phyloP scores from a whole-genome alignment of 37 sponge, comb jelly and placozoan species.

The Amphimedon queenslandica region DNA sequence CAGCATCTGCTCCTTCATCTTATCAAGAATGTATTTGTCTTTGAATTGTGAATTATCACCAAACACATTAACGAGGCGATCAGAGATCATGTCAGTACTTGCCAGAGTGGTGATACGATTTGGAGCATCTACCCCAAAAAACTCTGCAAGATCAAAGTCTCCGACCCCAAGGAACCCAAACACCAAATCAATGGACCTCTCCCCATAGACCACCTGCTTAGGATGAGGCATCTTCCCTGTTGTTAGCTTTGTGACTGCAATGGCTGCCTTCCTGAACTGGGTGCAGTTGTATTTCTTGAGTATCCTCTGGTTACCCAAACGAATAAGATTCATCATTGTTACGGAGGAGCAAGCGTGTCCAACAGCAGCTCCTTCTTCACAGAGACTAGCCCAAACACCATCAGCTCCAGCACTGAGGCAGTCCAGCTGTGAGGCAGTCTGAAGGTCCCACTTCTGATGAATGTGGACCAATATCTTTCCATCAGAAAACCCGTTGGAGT shows the following conservation, averaged over 20 bases:
- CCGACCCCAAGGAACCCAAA: conserved; percentile 61
- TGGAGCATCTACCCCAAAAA: conserved; percentile 66
- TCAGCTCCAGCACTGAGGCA: conserved; percentile 76
- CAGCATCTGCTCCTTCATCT: conserved; percentile 76
- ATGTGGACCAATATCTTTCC: conserved; percentile 69
- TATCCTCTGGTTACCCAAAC: conserved; percentile 72
- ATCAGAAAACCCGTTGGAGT: conserved; percentile 55
- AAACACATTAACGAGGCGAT: conserved; percentile 57
- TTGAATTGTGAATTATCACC: conserved; percentile 61
- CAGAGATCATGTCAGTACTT: conserved; percentile 56
- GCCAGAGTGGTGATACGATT: conserved; percentile 76
- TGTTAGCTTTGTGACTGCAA: conserved; percentile 63
- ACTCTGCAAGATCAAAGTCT: conserved; percentile 74
- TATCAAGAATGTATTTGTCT: conserved; percentile 29
- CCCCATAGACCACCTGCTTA: conserved; percentile 76
- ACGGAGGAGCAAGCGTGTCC: conserved; percentile 82
- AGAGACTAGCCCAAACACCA: conserved; percentile 85
- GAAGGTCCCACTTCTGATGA: conserved; percentile 85
- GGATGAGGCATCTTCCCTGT: conserved; percentile 63
- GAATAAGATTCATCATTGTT: conserved; percentile 80
- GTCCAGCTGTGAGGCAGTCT: conserved; percentile 57
- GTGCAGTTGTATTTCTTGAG: conserved; percentile 66
- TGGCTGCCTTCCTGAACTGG: conserved; percentile 66
- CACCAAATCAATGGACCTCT: conserved; percentile 62
- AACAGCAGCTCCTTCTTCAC: conserved; percentile 85